These are phyloP conservation scores for Drosophila paranaensis DNA, from an alignment of 2,888 invertebrate species.

Conservation along the genomic window DNA sequence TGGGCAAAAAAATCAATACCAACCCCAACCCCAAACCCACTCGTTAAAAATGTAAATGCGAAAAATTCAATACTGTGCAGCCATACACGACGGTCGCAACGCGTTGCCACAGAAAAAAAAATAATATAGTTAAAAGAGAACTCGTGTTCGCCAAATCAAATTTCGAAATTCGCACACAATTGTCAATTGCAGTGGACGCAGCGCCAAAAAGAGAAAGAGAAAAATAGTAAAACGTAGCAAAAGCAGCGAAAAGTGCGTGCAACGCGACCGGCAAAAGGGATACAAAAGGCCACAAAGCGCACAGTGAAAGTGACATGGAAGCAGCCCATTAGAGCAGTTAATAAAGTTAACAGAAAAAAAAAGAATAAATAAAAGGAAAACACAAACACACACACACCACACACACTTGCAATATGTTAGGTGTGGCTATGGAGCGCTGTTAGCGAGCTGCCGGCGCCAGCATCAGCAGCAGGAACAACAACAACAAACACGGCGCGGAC, in stretches of 20 bases:
- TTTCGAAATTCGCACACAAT: slow-evolving; percentile 25
- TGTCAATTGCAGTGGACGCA: slow-evolving; percentile 26
- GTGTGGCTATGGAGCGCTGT: slow-evolving; percentile 50
- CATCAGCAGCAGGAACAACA: slow-evolving; percentile 39
- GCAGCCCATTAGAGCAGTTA: slow-evolving; percentile 22
- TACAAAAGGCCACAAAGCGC: slow-evolving; percentile 22
- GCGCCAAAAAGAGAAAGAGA: slow-evolving; percentile 53
- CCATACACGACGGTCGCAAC: slow-evolving; percentile 75
- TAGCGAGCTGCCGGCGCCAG: slow-evolving; percentile 42
- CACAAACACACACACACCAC: not conserved
- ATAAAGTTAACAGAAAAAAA: not conserved
- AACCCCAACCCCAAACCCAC: slow-evolving; percentile 77
- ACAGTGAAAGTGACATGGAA: slow-evolving; percentile 49
- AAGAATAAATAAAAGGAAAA: not conserved
- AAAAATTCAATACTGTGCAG: slow-evolving; percentile 83
- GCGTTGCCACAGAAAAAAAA: slow-evolving; percentile 48
- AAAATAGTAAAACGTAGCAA: slow-evolving; percentile 6
- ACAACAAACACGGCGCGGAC: slow-evolving; percentile 28
- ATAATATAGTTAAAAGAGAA: slow-evolving; percentile 30
- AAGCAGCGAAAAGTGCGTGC: slow-evolving; percentile 45
- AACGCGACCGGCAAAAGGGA: slow-evolving; percentile 43
- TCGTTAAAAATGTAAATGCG: slow-evolving; percentile 83
- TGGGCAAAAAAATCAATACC: slow-evolving; percentile 83
- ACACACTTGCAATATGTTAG: slow-evolving; percentile 62
- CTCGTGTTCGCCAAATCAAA: slow-evolving; percentile 22